Percentiles rank a stretch among this genome's conserved stretches.
These are phyloP conservation scores for Chitala chitala DNA, from an alignment of 2,113 vertebrate genomes.

Conservation along the genomic window DNA sequence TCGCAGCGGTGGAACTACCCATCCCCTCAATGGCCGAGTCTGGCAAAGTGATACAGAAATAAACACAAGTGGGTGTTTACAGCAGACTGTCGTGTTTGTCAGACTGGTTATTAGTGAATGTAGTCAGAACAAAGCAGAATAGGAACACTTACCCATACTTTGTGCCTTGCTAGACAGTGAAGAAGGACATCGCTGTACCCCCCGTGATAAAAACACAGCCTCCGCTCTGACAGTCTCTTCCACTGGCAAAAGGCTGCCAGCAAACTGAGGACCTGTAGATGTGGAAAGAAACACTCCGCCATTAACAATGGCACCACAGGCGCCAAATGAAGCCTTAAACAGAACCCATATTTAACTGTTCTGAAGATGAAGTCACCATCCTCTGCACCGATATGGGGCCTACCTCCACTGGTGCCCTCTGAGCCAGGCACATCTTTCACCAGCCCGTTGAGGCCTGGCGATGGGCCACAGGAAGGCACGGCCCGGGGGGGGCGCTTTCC, in stretches of 20 bases:
- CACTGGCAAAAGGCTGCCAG: slow-evolving; percentile 65
- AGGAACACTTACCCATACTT: slow-evolving; percentile 67
- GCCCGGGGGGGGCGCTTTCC: slow-evolving; percentile 91
- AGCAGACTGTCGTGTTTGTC: too few species aligned
- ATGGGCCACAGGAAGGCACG: slow-evolving; percentile 72
- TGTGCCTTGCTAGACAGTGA: slow-evolving; percentile 66
- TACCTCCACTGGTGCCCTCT: slow-evolving; percentile 56
- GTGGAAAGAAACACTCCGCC: neutral
- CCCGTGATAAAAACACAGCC: slow-evolving; percentile 54
- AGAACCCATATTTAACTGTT: too few species aligned
- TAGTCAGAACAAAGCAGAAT: neutral
- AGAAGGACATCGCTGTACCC: slow-evolving; percentile 70
- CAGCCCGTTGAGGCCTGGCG: slow-evolving; percentile 78
- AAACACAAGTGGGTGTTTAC: neutral
- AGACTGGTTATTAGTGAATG: too few species aligned
- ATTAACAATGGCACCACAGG: too few species aligned
- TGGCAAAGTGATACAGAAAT: slow-evolving; percentile 33
- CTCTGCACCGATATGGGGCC: too few species aligned
- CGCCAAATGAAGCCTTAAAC: too few species aligned
- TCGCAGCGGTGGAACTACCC: slow-evolving; percentile 59
- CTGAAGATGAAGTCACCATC: too few species aligned
- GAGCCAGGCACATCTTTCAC: slow-evolving; percentile 67
- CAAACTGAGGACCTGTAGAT: slow-evolving; percentile 53
- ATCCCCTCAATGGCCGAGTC: slow-evolving; percentile 58
- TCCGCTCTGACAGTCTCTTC: slow-evolving; percentile 62